Percentiles rank a stretch among this genome's conserved stretches.
phyloP scores from a whole-genome alignment of 64 coral and sea anemone genomes.

The Montipora foliosa region DNA sequence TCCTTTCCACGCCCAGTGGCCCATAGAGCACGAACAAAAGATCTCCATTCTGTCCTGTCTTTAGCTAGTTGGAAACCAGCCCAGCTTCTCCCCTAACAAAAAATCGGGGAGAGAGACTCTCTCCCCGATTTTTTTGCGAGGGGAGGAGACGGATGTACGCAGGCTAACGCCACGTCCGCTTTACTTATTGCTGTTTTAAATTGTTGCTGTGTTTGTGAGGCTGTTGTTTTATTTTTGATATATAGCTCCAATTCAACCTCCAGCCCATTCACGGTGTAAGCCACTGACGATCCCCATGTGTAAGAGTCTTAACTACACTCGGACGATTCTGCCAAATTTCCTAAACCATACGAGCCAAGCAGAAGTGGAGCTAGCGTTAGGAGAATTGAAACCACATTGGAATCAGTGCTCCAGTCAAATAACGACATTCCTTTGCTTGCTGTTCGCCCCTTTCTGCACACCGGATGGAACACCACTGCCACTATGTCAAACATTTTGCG shows the following conservation, averaged over 20 bases:
- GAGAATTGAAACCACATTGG: background rate
- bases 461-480: constrained; percentile 15
- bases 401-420: constrained; percentile 15
- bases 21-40: too few relatives aligned
- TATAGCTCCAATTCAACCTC: background rate
- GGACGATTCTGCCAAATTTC: constrained; percentile 31
- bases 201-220: too few relatives aligned
- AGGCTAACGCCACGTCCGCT: too few relatives aligned
- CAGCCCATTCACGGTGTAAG: background rate
- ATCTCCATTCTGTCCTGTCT: too few relatives aligned
- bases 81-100: too few relatives aligned
- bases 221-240: background rate
- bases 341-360: constrained; percentile 15
- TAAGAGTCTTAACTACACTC: constrained; percentile 14
- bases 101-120: too few relatives aligned
- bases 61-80: too few relatives aligned
- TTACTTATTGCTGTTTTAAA: too few relatives aligned
- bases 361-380: background rate
- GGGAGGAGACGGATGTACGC: too few relatives aligned
- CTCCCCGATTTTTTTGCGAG: too few relatives aligned
- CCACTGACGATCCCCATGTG: constrained; percentile 14
- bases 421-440: constrained; percentile 6
- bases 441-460: background rate
- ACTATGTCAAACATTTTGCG: constrained; percentile 30
- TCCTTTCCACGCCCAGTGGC: too few relatives aligned